Percentiles rank a stretch among this genome's conserved stretches.
These are phyloP conservation scores for Hylia prasina DNA, from an alignment of 2,113 vertebrate genomes.

Conservation along the genomic window DNA sequence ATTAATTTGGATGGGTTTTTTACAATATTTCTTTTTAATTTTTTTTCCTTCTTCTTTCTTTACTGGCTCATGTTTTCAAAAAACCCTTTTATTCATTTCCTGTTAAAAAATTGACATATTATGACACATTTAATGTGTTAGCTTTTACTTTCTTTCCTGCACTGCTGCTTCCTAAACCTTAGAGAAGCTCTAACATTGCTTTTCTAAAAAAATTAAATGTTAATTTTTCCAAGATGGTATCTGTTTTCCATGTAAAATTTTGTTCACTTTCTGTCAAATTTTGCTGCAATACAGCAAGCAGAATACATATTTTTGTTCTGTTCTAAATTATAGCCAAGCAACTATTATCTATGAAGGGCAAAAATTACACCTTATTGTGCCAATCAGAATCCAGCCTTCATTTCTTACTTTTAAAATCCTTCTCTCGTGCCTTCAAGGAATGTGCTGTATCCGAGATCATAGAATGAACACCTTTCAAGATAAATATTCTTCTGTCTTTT, in stretches of 20 bases:
- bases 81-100: not conserved
- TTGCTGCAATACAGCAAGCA: not conserved
- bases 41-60: not conserved
- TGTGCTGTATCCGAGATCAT: not conserved
- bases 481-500: not conserved
- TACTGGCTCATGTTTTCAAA: not conserved
- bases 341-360: not conserved
- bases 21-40: not conserved
- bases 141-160: not conserved
- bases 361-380: not conserved
- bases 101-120: not conserved
- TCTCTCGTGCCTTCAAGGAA: fast-evolving
- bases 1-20: not conserved
- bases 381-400: not conserved
- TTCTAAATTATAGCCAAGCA: not conserved
- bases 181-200: not conserved
- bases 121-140: not conserved
- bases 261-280: not conserved
- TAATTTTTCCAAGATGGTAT: not conserved
- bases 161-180: not conserved
- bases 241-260: not conserved
- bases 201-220: not conserved
- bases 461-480: not conserved
- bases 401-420: not conserved
- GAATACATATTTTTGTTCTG: not conserved